Percentiles rank a stretch among this genome's conserved stretches.
Evolutionary conservation across 2,888 invertebrate genomes (phyloP).

Genomic region (Agonopterix alstromeriana): DNA sequence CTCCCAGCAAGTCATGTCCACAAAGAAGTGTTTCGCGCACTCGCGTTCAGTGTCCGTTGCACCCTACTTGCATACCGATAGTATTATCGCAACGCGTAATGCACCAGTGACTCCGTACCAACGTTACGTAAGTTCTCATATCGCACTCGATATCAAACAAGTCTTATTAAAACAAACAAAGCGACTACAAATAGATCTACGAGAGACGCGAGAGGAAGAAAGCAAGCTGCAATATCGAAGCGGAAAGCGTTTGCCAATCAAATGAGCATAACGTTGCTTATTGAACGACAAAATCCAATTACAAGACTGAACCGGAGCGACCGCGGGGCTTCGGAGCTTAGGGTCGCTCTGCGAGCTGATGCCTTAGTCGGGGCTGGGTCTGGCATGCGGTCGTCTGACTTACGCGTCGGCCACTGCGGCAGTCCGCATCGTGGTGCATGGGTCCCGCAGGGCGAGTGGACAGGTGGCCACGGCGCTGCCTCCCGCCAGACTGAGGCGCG

Average conservation of each 20-base stretch:
- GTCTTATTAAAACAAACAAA: conserved; percentile 48
- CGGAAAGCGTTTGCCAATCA: conserved; percentile 69
- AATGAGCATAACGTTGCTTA: conserved; percentile 65
- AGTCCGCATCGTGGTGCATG: conserved; percentile 49
- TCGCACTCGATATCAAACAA: conserved; percentile 32
- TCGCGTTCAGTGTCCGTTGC: conserved; percentile 31
- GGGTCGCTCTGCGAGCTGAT: conserved; percentile 58
- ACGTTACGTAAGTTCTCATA: conserved; percentile 56
- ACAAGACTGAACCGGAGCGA: conserved; percentile 72
- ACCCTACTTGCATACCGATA: conserved; percentile 35
- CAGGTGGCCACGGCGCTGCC: conserved; percentile 61
- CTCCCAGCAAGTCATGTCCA: conserved; percentile 75
- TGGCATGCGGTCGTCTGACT: conserved; percentile 56
- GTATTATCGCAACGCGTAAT: conserved; percentile 44
- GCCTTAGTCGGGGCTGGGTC: conserved; percentile 45
- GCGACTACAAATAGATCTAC: conserved; percentile 58
- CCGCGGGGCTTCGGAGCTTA: conserved; percentile 65
- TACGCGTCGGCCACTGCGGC: conserved; percentile 57
- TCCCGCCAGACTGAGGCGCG: conserved; percentile 68
- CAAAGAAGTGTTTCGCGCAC: conserved; percentile 26
- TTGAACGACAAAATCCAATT: conserved; percentile 73
- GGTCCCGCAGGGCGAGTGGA: conserved; percentile 29
- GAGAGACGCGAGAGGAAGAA: conserved; percentile 43
- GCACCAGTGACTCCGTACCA: conserved; percentile 49
- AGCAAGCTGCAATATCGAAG: conserved; percentile 68